These are phyloP conservation scores for Aphelenchoides fujianensis DNA, from an alignment of 1,140 invertebrate species.

Conservation along the genomic window DNA sequence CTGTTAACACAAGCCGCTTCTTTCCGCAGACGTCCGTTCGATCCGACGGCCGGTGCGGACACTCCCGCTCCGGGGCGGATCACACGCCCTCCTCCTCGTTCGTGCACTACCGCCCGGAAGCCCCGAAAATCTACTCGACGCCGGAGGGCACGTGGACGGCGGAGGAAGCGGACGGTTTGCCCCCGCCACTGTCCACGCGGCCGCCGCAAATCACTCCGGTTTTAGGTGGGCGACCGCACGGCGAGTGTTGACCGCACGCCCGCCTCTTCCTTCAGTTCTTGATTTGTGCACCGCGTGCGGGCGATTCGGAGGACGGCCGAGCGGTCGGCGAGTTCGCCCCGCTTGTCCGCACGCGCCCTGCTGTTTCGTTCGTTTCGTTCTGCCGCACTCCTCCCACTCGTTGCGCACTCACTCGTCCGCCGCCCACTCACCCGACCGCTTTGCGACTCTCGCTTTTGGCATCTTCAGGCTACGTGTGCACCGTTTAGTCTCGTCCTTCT, in stretches of 20 bases:
- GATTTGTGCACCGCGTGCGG: neutral
- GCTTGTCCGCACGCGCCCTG: neutral
- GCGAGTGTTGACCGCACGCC: neutral
- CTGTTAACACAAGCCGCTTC: neutral
- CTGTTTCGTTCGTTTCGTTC: slow-evolving; percentile 1
- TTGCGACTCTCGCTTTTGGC: neutral
- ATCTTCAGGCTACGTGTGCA: slow-evolving; percentile 10
- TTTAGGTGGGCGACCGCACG: neutral
- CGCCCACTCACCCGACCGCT: neutral
- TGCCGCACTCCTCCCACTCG: neutral
- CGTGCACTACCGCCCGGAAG: neutral
- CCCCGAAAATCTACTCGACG: neutral
- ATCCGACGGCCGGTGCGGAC: neutral
- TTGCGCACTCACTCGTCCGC: neutral
- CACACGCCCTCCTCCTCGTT: neutral
- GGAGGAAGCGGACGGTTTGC: neutral
- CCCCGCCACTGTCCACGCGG: neutral
- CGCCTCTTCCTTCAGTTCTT: neutral
- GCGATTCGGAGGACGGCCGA: neutral
- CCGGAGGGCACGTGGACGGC: neutral
- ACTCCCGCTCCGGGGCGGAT: neutral
- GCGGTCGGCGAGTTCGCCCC: neutral
- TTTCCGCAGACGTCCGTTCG: slow-evolving; percentile 7
- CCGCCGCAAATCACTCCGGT: neutral
- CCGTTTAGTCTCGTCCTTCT: slow-evolving; percentile 12